phyloP scores from a whole-genome alignment of 2,113 vertebrate species.

The Pithys albifrons region DNA sequence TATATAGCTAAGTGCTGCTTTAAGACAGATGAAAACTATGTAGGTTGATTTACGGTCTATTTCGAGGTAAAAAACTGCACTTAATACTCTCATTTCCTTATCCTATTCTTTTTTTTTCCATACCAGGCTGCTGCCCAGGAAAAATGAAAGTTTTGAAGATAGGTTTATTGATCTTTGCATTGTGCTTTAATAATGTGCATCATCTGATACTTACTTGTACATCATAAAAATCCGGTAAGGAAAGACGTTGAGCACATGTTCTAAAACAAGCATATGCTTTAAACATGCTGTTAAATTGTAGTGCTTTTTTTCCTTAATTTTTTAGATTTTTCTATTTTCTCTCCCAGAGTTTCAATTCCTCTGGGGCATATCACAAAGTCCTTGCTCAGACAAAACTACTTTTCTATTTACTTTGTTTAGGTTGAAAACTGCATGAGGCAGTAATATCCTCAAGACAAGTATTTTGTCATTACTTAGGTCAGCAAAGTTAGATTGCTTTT shows the following conservation, averaged over 20 bases:
- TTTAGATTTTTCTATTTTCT: slow-evolving; percentile 28
- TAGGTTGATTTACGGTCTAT: not conserved
- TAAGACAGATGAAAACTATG: not conserved
- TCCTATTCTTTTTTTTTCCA: not conserved
- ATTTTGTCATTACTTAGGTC: slow-evolving; percentile 10
- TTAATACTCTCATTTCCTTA: not conserved
- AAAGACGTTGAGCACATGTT: not conserved
- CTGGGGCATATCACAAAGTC: not conserved
- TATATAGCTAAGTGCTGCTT: not conserved
- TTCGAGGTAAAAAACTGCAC: not conserved
- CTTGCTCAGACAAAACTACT: slow-evolving; percentile 19
- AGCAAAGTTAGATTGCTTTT: slow-evolving; percentile 1
- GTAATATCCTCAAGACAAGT: not conserved
- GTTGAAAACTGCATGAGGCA: slow-evolving; percentile 10
- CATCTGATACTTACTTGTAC: not conserved
- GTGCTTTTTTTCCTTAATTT: not conserved
- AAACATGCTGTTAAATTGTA: not conserved
- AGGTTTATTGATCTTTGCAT: not conserved
- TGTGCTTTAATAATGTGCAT: slow-evolving; percentile 18
- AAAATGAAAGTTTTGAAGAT: slow-evolving; percentile 15
- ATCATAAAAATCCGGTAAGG: not conserved
- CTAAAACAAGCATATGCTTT: slow-evolving; percentile 15
- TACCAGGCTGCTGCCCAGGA: not conserved
- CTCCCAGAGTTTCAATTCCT: slow-evolving; percentile 9
- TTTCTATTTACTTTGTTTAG: slow-evolving; percentile 12